Percentiles rank a stretch among this genome's conserved stretches.
Conservation (phyloP, 1,140 invertebrate genomes). For the Maconellicoccus hirsutus region DNA sequence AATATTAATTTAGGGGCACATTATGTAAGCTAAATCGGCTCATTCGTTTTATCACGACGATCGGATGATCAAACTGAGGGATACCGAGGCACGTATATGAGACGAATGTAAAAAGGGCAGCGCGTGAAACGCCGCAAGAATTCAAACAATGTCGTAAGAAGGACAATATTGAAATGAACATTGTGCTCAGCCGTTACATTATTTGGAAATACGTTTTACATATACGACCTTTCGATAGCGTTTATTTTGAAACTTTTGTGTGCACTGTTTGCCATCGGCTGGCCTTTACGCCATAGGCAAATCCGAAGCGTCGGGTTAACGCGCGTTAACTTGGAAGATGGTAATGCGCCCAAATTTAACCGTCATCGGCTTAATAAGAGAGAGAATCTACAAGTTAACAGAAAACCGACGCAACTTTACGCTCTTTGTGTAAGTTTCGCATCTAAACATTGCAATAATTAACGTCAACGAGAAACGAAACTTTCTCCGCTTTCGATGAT, state of each 20-base stretch:
- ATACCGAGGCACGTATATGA: neutral
- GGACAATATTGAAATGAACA: neutral
- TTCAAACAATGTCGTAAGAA: neutral
- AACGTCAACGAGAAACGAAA: neutral
- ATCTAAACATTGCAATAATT: slow-evolving; percentile 1
- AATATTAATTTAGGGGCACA: slow-evolving; percentile 3
- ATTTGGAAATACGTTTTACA: neutral
- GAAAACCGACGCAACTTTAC: neutral
- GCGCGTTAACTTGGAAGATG: neutral
- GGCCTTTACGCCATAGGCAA: no score
- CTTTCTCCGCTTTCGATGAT: neutral
- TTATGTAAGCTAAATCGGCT: neutral
- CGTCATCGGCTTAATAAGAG: neutral
- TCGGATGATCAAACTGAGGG: neutral
- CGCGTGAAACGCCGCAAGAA: neutral
- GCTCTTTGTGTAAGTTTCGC: slow-evolving; percentile 7
- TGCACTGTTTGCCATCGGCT: no score
- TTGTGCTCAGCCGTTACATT: neutral
- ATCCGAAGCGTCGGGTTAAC: no score
- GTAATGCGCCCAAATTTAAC: neutral
- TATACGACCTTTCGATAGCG: neutral
- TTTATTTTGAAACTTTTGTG: neutral
- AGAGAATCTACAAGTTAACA: neutral
- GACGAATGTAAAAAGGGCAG: neutral
- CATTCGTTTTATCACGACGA: no score